phyloP scores from a whole-genome alignment of 1,140 invertebrate species.

The Hyposmocoma kahamanoa region DNA sequence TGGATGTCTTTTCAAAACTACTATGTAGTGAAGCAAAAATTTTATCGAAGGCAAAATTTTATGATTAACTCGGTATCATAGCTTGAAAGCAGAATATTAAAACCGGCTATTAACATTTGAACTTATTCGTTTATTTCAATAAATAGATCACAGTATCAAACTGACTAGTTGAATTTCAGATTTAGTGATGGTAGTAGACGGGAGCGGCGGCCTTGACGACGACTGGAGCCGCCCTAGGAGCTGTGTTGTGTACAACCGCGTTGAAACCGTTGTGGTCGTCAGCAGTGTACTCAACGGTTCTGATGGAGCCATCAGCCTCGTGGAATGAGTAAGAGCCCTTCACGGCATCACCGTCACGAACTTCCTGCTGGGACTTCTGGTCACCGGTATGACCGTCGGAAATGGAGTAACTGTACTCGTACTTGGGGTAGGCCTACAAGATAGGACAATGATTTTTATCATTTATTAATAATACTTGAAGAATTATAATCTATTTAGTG shows the following conservation, averaged over 20 bases:
- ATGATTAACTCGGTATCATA: no score
- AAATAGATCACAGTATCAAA: constrained; percentile 12
- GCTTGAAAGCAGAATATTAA: no score
- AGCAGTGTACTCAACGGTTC: constrained; percentile 72
- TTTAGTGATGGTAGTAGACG: constrained; percentile 7
- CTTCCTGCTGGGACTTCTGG: constrained; percentile 72
- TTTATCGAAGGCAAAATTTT: no score
- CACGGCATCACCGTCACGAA: constrained; percentile 69
- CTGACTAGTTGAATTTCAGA: background rate
- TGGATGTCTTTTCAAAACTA: no score
- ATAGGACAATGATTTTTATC: background rate
- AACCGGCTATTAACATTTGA: no score
- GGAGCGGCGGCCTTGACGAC: constrained; percentile 8
- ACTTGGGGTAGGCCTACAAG: constrained; percentile 55
- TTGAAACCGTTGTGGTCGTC: constrained; percentile 74
- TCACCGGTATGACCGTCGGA: constrained; percentile 70
- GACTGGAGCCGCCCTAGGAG: constrained; percentile 30
- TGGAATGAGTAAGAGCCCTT: constrained; percentile 72
- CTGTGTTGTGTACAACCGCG: constrained; percentile 73
- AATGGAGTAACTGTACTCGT: constrained; percentile 70
- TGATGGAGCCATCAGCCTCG: constrained; percentile 71
- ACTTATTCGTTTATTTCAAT: constrained; percentile 11
- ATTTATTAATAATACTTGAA: background rate
- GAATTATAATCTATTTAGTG: background rate
- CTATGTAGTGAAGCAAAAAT: no score